A percentile compares a stretch with the other conserved stretches of the same genome.
Evolutionary conservation across 2,797 vertebrate species (phyloP).

Genomic region (Cercopithecus mitis): DNA sequence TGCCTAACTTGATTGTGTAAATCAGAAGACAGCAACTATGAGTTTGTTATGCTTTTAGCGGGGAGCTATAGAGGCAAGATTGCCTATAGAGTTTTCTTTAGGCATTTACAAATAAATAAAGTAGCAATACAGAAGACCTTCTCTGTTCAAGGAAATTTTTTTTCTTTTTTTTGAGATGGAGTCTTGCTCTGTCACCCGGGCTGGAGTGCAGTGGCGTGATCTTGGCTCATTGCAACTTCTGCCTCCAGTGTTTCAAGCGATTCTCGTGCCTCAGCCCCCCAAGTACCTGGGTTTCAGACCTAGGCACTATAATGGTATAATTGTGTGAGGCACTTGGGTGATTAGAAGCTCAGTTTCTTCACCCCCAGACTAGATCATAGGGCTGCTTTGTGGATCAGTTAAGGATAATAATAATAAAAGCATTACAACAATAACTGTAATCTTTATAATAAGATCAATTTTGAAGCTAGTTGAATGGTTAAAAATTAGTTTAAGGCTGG

Average conservation of each 20-base stretch:
- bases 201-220: too few relatives aligned
- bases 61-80: background rate
- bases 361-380: background rate
- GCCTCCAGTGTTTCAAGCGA: too few relatives aligned
- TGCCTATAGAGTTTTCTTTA: background rate
- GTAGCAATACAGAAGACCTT: background rate
- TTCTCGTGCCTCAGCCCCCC: too few relatives aligned
- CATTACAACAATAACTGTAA: background rate
- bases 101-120: conserved; percentile 32
- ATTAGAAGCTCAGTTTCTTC: background rate
- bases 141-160: background rate
- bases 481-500: background rate
- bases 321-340: background rate
- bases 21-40: background rate
- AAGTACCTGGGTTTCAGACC: background rate
- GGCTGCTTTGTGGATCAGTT: background rate
- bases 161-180: too few relatives aligned
- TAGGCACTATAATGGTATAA: background rate
- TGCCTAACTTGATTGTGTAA: background rate
- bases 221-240: too few relatives aligned
- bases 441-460: background rate
- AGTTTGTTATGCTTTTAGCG: background rate
- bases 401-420: background rate
- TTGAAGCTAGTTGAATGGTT: conserved; percentile 22
- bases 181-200: too few relatives aligned